Conservation (phyloP, 1,140 invertebrate species). For the Myzus persicae region DNA sequence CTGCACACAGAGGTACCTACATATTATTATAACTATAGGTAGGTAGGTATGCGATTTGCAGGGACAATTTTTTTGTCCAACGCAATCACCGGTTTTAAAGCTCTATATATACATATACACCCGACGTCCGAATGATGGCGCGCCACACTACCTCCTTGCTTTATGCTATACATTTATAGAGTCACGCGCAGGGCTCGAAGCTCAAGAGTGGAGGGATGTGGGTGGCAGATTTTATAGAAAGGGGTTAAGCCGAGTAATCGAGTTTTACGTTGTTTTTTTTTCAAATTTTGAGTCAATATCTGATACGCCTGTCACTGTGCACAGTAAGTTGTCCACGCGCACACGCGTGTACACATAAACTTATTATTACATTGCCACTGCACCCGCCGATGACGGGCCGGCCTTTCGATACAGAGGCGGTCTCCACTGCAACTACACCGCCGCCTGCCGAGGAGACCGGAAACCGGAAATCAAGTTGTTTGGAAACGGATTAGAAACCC, state of each 20-base stretch:
- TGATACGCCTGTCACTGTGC: not conserved
- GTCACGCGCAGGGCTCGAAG: no score
- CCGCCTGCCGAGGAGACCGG: conserved; percentile 1
- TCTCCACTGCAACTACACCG: not conserved
- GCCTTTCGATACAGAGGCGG: not conserved
- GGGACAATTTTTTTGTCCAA: not conserved
- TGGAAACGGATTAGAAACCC: conserved; percentile 49
- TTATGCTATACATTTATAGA: no score
- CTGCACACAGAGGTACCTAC: not conserved
- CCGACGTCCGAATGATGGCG: not conserved
- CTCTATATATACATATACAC: not conserved
- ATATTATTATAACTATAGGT: not conserved
- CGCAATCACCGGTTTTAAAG: not conserved
- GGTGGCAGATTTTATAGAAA: not conserved
- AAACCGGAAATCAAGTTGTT: conserved; percentile 57
- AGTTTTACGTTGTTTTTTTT: conserved; percentile 36
- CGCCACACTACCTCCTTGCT: no score
- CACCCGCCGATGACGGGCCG: not conserved
- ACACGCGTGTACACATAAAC: not conserved
- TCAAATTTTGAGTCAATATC: conserved; percentile 48
- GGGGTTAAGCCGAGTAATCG: not conserved
- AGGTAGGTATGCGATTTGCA: not conserved
- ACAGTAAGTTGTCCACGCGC: not conserved
- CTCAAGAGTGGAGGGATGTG: no score
- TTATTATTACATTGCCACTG: not conserved